Percentiles rank a stretch among this genome's conserved stretches.
Conservation (phyloP, 2,888 invertebrate genomes). For the Neoscelio sp. region DNA sequence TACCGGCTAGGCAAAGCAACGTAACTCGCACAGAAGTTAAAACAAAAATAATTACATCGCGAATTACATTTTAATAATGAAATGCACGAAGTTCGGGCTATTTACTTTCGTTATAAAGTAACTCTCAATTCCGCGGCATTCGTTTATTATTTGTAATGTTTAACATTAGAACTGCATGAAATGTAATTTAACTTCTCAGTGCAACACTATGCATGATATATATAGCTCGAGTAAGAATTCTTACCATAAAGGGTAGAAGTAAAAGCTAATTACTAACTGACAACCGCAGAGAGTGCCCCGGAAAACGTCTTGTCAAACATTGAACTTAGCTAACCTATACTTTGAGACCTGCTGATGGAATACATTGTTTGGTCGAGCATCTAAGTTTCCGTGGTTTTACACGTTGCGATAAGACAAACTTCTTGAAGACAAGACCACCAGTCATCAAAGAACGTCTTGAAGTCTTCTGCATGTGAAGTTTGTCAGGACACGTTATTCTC, state of each 20-base stretch:
- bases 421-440: conserved; percentile 63
- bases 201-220: conserved; percentile 53
- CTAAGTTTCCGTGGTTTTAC: conserved; percentile 67
- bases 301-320: conserved; percentile 73
- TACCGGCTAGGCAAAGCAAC: too few species aligned
- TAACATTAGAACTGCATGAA: conserved; percentile 55
- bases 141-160: conserved; percentile 61
- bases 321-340: conserved; percentile 69
- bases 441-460: conserved; percentile 52
- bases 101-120: conserved; percentile 29
- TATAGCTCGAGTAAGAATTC: conserved; percentile 65
- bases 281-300: conserved; percentile 71
- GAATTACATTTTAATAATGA: conserved; percentile 36
- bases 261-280: conserved; percentile 74
- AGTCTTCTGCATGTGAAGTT: conserved; percentile 52
- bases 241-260: conserved; percentile 68
- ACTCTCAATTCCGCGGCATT: conserved; percentile 39
- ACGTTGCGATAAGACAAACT: conserved; percentile 66
- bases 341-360: conserved; percentile 64
- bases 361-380: conserved; percentile 68
- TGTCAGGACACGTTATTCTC: conserved; percentile 47
- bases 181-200: conserved; percentile 60
- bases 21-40: not conserved
- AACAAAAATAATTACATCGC: conserved; percentile 28
- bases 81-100: conserved; percentile 15